Evolutionary conservation across 23 tunicate species (phyloP).

Genomic region (Oikopleura albicans): DNA sequence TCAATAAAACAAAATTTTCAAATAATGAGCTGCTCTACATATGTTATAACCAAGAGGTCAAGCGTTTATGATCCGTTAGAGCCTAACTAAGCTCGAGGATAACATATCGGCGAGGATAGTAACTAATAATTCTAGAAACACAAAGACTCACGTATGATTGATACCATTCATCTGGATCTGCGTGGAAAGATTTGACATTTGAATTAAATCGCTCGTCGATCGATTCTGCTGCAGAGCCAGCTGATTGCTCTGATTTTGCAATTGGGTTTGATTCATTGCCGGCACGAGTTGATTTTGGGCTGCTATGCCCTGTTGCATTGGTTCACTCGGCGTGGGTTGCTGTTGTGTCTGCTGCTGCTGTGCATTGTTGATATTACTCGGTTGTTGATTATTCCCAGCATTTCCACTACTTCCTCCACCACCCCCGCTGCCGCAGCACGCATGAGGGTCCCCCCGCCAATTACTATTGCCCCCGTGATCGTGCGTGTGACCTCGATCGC

Average conservation of each 20-base stretch:
- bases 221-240: not conserved
- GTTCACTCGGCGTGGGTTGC: not conserved
- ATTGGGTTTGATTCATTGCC: not conserved
- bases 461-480: not conserved
- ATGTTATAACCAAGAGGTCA: too few relatives aligned
- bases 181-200: not conserved
- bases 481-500: not conserved
- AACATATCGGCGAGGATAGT: too few relatives aligned
- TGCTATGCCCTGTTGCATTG: not conserved
- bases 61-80: too few relatives aligned
- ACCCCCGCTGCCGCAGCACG: not conserved
- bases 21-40: too few relatives aligned
- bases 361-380: too few relatives aligned
- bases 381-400: not conserved
- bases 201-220: not conserved
- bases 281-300: not conserved
- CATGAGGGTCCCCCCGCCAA: not conserved
- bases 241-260: not conserved
- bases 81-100: too few relatives aligned
- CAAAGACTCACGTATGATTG: not conserved
- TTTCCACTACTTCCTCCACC: not conserved
- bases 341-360: too few relatives aligned
- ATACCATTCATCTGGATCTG: not conserved
- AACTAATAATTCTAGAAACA: not conserved
- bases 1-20: too few relatives aligned